Percentiles rank a stretch among this genome's conserved stretches.
Evolutionary conservation across 2,888 invertebrate genomes (phyloP).

Genomic region (Eubasilissa splendida): DNA sequence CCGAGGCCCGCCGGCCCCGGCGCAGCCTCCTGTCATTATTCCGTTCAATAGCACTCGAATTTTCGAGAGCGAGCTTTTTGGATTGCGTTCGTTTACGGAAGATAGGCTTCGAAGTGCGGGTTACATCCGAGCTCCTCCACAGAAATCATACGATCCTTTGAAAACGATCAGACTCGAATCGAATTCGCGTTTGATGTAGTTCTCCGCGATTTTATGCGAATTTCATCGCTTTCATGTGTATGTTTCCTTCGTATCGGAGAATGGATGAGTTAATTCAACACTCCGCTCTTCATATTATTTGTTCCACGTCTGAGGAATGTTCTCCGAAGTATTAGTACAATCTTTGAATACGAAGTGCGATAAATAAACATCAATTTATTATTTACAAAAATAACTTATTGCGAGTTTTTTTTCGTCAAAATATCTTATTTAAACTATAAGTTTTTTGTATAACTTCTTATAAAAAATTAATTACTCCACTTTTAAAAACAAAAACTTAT

Average conservation of each 20-base stretch:
- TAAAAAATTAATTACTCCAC: too few species aligned
- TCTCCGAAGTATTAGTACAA: slow-evolving; percentile 5
- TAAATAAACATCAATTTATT: slow-evolving; percentile 7
- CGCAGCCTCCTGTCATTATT: slow-evolving; percentile 44
- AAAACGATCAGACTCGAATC: slow-evolving; percentile 39
- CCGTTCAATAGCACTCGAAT: slow-evolving; percentile 51
- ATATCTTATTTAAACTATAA: background rate
- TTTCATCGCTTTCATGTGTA: slow-evolving; percentile 35
- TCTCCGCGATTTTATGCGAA: slow-evolving; percentile 39
- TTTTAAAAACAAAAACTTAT: too few species aligned
- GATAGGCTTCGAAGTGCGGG: slow-evolving; percentile 40
- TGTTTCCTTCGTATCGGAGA: slow-evolving; percentile 6
- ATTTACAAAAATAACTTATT: background rate
- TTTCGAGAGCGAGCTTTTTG: slow-evolving; percentile 48
- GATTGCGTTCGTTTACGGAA: slow-evolving; percentile 37
- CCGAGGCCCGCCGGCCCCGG: background rate
- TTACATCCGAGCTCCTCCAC: slow-evolving; percentile 32
- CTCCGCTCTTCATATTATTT: background rate
- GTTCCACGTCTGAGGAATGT: slow-evolving; percentile 17
- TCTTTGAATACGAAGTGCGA: background rate
- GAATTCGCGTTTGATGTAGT: slow-evolving; percentile 40
- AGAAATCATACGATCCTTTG: slow-evolving; percentile 32
- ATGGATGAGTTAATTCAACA: slow-evolving; percentile 6
- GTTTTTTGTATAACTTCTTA: background rate
- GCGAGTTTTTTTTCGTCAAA: background rate